A percentile compares a stretch with the other conserved stretches of the same genome.
These are phyloP conservation scores for Tachysurus vachellii DNA, from an alignment of 2,113 vertebrate species.

Conservation along the genomic window DNA sequence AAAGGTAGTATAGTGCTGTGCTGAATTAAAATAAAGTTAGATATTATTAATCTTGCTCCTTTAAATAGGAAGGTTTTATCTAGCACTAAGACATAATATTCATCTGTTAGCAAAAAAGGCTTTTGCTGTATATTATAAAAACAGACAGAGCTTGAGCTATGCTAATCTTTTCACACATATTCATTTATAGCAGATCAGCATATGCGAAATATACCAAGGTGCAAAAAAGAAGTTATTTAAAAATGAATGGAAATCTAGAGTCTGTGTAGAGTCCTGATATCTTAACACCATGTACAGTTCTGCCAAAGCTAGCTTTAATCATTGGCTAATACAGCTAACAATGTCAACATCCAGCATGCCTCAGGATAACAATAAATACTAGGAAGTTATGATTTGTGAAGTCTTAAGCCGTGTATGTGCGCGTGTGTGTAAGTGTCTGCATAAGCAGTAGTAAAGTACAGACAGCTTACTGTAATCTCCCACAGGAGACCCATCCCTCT, in stretches of 20 bases:
- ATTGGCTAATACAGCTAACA: conserved; percentile 11
- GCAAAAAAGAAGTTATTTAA: conserved; percentile 14
- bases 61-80: background rate
- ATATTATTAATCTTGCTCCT: background rate
- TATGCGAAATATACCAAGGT: background rate
- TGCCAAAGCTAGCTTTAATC: conserved; percentile 14
- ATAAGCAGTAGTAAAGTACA: conserved; percentile 19
- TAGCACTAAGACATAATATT: background rate
- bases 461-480: conserved; percentile 22
- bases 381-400: conserved; percentile 1
- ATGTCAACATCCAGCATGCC: background rate
- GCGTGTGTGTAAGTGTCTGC: background rate
- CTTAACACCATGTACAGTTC: background rate
- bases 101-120: background rate
- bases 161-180: conserved; percentile 1
- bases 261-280: background rate
- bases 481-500: conserved; percentile 18
- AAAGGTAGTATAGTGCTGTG: background rate
- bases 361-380: background rate
- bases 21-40: background rate
- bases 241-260: background rate
- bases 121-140: background rate
- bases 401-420: background rate
- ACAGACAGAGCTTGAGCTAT: conserved; percentile 9
- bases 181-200: background rate